Base-by-base conservation (phyloP, 1,140 invertebrate genomes). In the Paramacrobiotus metropolitanus region DNA sequence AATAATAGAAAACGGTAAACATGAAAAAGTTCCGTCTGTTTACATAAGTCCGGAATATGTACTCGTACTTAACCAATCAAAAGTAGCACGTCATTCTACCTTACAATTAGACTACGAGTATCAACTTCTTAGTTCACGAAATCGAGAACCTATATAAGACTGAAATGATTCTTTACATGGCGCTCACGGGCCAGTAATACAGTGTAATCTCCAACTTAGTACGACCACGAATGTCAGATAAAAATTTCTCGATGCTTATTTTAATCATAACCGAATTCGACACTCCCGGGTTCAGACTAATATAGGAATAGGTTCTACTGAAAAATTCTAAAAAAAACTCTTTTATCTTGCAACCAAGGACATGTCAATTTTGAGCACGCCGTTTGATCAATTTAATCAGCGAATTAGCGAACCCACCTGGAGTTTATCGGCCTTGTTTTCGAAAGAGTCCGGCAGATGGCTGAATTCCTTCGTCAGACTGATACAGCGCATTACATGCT, bases 391-490 rank as follows among this genome's bases (percentile, higher is more conserved):
- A n/a, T n/a, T n/a, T n/a, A n/a, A n/a, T n/a, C n/a, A n/a, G n/a
- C n/a, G n/a, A n/a, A n/a, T 21, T 4, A 29, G 65, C 44, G 64
- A 9, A 40, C 34, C 15, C 67, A 96, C 93, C 74, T 97, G 92
- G 29, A 97, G 74, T 73, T 96, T 96, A 74, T 97, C 93, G 73
- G 96, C 91, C 73, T 94, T 91, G 74, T 96, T 96, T n/a, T 84
- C 84, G 72, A 96, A 91, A 45, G 85, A 87, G 65, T 91, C 86
- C 2, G 88, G 91, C n/a, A 97, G 77, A 40, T 86, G 82, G 1
- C 92, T 81, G 74, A 96, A 95, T 75, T 97, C 90, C 71, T 95
- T 86, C 2, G 90, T 95, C 61, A 96, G 76, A 68, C 89, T 85
- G 77, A 96, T 93, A 75, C 92, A 96, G 69, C 94, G 87, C 9